phyloP scores from a whole-genome alignment of 2,113 vertebrate genomes.

The Brevimyrus niger region DNA sequence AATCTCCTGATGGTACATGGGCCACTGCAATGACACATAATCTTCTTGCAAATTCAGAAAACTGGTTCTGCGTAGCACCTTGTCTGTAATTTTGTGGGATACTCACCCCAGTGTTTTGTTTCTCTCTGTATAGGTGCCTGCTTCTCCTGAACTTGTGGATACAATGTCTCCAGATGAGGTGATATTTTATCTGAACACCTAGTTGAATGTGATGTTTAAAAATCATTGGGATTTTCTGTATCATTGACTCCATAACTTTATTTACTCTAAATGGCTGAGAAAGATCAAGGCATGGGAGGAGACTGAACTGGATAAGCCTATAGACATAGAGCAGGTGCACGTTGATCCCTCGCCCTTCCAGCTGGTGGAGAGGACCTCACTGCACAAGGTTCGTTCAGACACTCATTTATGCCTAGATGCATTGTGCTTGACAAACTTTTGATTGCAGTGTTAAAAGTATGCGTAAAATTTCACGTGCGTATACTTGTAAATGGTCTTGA shows the following conservation, averaged over 20 bases:
- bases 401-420: neutral
- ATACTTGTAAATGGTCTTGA: neutral
- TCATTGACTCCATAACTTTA: neutral
- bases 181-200: neutral
- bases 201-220: neutral
- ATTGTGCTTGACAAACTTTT: neutral
- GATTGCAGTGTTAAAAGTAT: neutral
- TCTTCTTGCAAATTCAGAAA: neutral
- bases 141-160: constrained; percentile 53
- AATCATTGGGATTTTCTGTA: neutral
- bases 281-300: constrained; percentile 92
- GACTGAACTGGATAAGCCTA: constrained; percentile 72
- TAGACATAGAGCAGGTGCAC: constrained; percentile 80
- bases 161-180: constrained; percentile 87
- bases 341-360: constrained; percentile 92
- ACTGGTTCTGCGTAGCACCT: neutral
- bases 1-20: no score
- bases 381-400: constrained; percentile 75
- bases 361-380: constrained; percentile 85
- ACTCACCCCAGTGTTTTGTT: neutral
- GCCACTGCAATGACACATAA: neutral
- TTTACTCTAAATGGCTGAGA: constrained; percentile 39
- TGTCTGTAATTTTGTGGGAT: neutral
- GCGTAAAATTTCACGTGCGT: neutral
- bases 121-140: constrained; percentile 40